Percentiles rank a stretch among this genome's conserved stretches.
These are phyloP conservation scores for Bucco capensis DNA, from an alignment of 2,113 vertebrate species.

Conservation along the genomic window DNA sequence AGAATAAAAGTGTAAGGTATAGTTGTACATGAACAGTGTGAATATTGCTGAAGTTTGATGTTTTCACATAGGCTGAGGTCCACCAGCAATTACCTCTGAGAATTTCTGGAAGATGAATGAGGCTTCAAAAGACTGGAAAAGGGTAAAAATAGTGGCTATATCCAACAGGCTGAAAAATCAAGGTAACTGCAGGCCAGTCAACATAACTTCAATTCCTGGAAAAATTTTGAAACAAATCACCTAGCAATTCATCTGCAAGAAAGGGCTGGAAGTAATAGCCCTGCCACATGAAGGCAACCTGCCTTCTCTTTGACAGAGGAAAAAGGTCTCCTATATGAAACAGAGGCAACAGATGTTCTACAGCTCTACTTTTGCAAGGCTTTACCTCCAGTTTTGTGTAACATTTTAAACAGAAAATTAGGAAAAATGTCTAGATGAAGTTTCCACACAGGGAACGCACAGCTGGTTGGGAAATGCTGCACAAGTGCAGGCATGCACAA, in stretches of 20 bases:
- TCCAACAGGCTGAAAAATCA: not conserved
- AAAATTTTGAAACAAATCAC: not conserved
- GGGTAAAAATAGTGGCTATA: not conserved
- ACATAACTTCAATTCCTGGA: not conserved
- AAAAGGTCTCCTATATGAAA: not conserved
- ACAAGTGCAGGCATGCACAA: not conserved
- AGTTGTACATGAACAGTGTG: not conserved
- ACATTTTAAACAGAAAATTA: constrained; percentile 19
- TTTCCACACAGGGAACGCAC: not conserved
- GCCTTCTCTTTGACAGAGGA: not conserved
- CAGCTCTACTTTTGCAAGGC: not conserved
- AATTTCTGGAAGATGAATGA: constrained; percentile 7
- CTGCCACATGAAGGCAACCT: not conserved
- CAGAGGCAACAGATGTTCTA: not conserved
- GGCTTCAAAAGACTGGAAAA: not conserved
- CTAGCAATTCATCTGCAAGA: not conserved
- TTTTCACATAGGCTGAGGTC: not conserved
- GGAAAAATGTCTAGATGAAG: not conserved
- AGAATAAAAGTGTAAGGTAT: not conserved
- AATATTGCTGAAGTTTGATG: not conserved
- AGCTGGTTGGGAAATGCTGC: not conserved
- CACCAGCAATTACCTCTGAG: not conserved
- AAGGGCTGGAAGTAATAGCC: constrained; percentile 25
- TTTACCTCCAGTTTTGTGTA: not conserved
- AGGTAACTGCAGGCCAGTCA: not conserved